These are phyloP conservation scores for Uloborus plumipes DNA, from an alignment of 2,888 invertebrate species.

Conservation along the genomic window DNA sequence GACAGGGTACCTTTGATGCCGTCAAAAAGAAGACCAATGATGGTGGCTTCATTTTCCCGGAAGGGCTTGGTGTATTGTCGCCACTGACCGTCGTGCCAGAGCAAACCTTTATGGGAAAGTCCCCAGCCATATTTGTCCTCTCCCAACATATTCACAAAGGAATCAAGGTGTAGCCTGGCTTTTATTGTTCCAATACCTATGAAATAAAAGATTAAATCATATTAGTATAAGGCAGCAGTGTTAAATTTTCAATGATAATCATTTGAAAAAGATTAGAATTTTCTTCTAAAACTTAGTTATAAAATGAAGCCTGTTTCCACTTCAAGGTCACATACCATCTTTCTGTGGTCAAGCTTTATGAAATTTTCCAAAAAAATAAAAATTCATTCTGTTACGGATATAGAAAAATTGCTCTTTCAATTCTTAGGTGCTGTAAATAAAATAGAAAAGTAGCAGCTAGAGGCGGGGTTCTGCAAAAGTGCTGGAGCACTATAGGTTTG, in stretches of 20 bases:
- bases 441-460: too few species aligned
- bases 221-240: background rate
- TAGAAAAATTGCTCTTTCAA: too few species aligned
- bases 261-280: background rate
- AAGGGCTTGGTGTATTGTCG: slow-evolving; percentile 79
- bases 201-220: background rate
- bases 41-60: slow-evolving; percentile 79
- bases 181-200: slow-evolving; percentile 75
- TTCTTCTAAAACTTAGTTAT: background rate
- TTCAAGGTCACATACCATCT: too few species aligned
- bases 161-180: slow-evolving; percentile 78
- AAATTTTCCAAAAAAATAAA: too few species aligned
- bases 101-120: slow-evolving; percentile 80
- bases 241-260: background rate
- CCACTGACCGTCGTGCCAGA: slow-evolving; percentile 79
- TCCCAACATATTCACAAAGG: slow-evolving; percentile 81
- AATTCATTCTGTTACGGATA: too few species aligned
- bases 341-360: too few species aligned
- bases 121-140: slow-evolving; percentile 81
- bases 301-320: too few species aligned
- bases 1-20: slow-evolving; percentile 79
- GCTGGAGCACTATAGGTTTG: too few species aligned
- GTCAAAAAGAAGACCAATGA: slow-evolving; percentile 80
- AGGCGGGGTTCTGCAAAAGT: too few species aligned
- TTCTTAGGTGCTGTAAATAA: too few species aligned